phyloP scores from a whole-genome alignment of 2,888 invertebrate genomes.

The Peribatodes rhomboidaria region DNA sequence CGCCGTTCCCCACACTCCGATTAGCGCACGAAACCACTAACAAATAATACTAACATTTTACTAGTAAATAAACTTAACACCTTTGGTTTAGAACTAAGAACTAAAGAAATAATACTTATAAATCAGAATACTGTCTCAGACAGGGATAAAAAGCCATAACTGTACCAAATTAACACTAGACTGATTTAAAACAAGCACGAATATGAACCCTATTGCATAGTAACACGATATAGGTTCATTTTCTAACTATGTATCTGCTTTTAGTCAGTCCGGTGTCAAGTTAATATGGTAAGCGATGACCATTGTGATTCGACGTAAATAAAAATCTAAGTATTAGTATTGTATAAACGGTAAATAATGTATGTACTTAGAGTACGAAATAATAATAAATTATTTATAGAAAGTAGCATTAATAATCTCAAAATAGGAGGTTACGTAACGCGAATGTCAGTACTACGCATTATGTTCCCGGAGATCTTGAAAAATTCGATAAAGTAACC shows the following conservation, averaged over 20 bases:
- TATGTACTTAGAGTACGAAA: constrained; percentile 49
- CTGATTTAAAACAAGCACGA: background rate
- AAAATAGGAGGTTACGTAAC: constrained; percentile 35
- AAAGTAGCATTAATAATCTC: constrained; percentile 47
- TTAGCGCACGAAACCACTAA: constrained; percentile 34
- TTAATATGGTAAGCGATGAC: background rate
- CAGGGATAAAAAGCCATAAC: background rate
- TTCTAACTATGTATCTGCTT: too few species aligned
- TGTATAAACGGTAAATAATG: constrained; percentile 31
- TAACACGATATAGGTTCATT: background rate
- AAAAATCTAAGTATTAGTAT: constrained; percentile 25
- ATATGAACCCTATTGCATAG: background rate
- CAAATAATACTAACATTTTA: constrained; percentile 42
- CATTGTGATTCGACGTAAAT: constrained; percentile 26
- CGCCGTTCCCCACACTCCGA: constrained; percentile 40
- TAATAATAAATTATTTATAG: constrained; percentile 29
- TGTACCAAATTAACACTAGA: background rate
- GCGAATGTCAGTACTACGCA: constrained; percentile 21
- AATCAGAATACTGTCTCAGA: constrained; percentile 50
- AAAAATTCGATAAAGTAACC: background rate
- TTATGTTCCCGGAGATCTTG: background rate
- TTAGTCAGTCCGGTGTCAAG: background rate
- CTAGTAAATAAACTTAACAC: constrained; percentile 62
- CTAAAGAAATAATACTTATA: constrained; percentile 63
- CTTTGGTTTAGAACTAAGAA: constrained; percentile 66